Percentiles rank a stretch among this genome's conserved stretches.
Evolutionary conservation across 2,888 invertebrate species (phyloP).

Genomic region (Andrena minutula): DNA sequence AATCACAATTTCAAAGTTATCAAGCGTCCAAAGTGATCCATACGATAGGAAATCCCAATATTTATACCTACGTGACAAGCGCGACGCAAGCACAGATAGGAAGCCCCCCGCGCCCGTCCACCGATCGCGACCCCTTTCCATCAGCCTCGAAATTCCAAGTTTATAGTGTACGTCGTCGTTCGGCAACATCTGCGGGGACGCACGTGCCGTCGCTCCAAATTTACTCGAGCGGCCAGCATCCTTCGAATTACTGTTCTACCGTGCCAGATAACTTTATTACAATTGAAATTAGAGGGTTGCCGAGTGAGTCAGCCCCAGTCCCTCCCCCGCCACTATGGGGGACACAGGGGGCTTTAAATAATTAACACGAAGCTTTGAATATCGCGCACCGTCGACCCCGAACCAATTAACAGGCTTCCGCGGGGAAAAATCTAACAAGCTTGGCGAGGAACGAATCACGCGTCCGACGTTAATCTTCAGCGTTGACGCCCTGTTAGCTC

Average conservation of each 20-base stretch:
- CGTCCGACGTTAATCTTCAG: not conserved
- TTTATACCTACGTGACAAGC: not conserved
- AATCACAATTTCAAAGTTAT: no score
- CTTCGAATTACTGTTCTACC: conserved; percentile 62
- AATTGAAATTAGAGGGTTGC: conserved; percentile 61
- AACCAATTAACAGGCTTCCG: not conserved
- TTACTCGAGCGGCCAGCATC: conserved; percentile 58
- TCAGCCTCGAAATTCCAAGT: conserved; percentile 61
- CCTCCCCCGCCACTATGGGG: not conserved
- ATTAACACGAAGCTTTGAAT: conserved; percentile 24
- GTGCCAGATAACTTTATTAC: conserved; percentile 65
- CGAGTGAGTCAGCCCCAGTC: conserved; percentile 1
- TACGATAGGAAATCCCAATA: conserved; percentile 53
- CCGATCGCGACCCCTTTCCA: conserved; percentile 57
- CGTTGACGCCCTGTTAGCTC: not conserved
- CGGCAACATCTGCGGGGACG: conserved; percentile 67
- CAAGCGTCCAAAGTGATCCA: not conserved
- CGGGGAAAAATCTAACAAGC: not conserved
- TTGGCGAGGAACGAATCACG: not conserved
- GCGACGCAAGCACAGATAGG: conserved; percentile 20
- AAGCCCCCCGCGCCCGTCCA: conserved; percentile 51
- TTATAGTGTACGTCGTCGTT: conserved; percentile 58
- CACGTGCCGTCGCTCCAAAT: conserved; percentile 60
- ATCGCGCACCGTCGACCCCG: not conserved
- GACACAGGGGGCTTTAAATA: conserved; percentile 36